phyloP scores from a whole-genome alignment of 2,113 vertebrate species.

The Ictalurus punctatus region DNA sequence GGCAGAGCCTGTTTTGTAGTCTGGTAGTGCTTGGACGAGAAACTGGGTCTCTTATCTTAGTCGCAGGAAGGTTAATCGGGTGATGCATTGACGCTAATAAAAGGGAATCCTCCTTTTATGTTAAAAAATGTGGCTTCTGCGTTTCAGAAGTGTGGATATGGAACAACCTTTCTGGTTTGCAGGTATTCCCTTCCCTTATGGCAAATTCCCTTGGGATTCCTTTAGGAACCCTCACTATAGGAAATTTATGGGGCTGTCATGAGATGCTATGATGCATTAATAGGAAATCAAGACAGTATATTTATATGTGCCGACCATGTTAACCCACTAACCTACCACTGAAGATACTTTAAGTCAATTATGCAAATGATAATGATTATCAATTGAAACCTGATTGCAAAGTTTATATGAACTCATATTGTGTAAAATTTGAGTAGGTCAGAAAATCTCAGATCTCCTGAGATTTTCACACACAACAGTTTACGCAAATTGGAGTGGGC shows the following conservation, averaged over 20 bases:
- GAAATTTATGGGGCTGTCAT: not conserved
- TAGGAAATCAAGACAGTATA: not conserved
- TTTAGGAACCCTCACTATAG: not conserved
- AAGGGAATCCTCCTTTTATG: not conserved
- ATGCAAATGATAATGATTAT: not conserved
- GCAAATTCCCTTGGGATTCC: not conserved
- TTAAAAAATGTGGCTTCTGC: not conserved
- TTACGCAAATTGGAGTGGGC: not conserved
- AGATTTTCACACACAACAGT: not conserved
- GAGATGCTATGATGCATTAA: not conserved
- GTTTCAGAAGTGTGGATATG: not conserved
- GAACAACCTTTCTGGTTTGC: too few relatives aligned
- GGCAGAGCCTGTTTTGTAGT: constrained; percentile 28
- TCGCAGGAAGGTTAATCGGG: constrained; percentile 24
- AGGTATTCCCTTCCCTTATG: not conserved
- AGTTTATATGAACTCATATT: not conserved
- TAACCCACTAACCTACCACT: not conserved
- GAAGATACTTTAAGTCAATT: not conserved
- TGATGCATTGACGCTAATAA: not conserved
- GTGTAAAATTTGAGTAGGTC: not conserved
- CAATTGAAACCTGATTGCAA: not conserved
- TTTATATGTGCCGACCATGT: not conserved
- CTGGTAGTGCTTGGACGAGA: not conserved
- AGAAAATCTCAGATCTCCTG: not conserved
- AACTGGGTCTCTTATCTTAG: constrained; percentile 10